A percentile compares a stretch with the other conserved stretches of the same genome.
phyloP scores from a whole-genome alignment of 2,888 invertebrate genomes.

The Coelopa pilipes region DNA sequence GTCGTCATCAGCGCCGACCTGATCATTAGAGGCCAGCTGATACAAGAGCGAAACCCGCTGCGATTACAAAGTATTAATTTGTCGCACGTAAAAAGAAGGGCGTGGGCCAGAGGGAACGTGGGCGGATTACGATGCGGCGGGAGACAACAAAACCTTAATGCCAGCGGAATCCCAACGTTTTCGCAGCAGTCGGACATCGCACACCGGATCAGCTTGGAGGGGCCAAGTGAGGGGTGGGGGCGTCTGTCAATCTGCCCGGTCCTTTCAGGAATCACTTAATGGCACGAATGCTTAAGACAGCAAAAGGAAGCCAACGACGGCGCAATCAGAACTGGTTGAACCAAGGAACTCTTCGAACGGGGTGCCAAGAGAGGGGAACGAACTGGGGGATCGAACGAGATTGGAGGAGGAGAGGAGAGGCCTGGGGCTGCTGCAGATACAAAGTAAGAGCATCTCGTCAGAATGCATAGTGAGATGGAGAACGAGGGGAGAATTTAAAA shows the following conservation, averaged over 20 bases:
- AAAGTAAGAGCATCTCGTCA: too few relatives aligned
- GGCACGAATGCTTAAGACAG: background rate
- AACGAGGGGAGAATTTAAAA: too few relatives aligned
- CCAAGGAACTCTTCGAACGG: background rate
- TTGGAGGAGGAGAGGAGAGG: too few relatives aligned
- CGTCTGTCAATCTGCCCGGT: background rate
- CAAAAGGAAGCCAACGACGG: too few relatives aligned
- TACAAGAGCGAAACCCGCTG: background rate
- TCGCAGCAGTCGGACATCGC: background rate
- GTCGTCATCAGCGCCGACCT: background rate
- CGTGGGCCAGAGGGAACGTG: too few relatives aligned
- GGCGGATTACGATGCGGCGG: too few relatives aligned
- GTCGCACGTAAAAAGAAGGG: constrained; percentile 4
- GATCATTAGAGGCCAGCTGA: background rate
- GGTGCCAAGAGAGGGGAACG: background rate
- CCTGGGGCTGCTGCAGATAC: too few relatives aligned
- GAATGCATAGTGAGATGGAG: too few relatives aligned
- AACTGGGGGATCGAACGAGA: too few relatives aligned
- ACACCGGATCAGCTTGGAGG: background rate
- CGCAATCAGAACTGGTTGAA: background rate
- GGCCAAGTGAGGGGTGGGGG: background rate
- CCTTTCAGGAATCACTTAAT: background rate
- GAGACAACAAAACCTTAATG: background rate
- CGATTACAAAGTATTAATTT: constrained; percentile 11
- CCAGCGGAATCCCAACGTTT: background rate